phyloP scores from a whole-genome alignment of 2,797 vertebrate species.

The Hephaestus fuliginosus region DNA sequence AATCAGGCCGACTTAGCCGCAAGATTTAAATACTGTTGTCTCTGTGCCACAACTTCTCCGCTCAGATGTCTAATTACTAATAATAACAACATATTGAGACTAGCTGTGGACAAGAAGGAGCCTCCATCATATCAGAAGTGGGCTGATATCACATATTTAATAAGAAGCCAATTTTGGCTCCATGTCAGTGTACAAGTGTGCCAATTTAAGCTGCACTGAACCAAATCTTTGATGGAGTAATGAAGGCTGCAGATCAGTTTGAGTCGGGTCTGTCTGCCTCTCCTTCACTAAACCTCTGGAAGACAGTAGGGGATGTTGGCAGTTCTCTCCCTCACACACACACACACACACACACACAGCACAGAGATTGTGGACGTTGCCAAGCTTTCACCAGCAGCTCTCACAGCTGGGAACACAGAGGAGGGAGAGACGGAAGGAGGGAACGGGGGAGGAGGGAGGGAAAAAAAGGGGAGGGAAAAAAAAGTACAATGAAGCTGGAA shows the following conservation, averaged over 20 bases:
- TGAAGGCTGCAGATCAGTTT: slow-evolving; percentile 38
- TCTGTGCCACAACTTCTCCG: background rate
- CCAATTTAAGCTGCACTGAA: slow-evolving; percentile 18
- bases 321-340: slow-evolving; percentile 37
- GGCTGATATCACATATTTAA: slow-evolving; percentile 34
- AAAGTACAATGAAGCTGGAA: slow-evolving; percentile 28
- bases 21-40: slow-evolving; percentile 36
- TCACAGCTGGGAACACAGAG: slow-evolving; percentile 65
- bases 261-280: slow-evolving; percentile 36
- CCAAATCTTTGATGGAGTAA: slow-evolving; percentile 35
- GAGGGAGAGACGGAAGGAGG: slow-evolving; percentile 26
- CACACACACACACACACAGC: slow-evolving; percentile 17
- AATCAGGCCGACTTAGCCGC: slow-evolving; percentile 26
- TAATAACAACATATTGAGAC: slow-evolving; percentile 15
- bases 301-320: slow-evolving; percentile 66
- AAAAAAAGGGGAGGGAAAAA: too few species aligned
- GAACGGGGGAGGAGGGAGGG: background rate
- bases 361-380: slow-evolving; percentile 46
- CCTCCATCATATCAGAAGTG: slow-evolving; percentile 13
- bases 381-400: slow-evolving; percentile 67
- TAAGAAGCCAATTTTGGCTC: slow-evolving; percentile 8
- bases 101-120: slow-evolving; percentile 11
- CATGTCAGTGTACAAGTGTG: slow-evolving; percentile 1
- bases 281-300: slow-evolving; percentile 79
- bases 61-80: slow-evolving; percentile 41